Evolutionary conservation across 2,888 invertebrate species (phyloP), one percentile per base, ranked within the genome.

Genomic region (Ethmia dodecea): DNA sequence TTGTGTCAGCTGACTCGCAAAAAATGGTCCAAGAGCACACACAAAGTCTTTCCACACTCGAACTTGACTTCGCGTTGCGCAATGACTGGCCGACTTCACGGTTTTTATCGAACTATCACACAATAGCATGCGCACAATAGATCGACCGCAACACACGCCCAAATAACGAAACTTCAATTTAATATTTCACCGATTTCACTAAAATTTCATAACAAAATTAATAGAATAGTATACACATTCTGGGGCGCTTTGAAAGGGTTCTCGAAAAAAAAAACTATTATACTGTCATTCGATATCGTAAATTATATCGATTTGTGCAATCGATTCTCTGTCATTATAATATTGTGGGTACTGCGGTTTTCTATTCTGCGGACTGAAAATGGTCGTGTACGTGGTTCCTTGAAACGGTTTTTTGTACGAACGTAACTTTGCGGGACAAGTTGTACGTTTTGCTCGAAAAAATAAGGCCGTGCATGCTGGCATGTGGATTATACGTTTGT

Each of bases 301-400:
- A 81, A 83, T 77, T 71, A 72, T 70, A 72, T 70, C 63, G 70
- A 79, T 79, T 81, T 76, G 62, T 58, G 81, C 78, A 83, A 83
- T 78, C 73, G 70, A 67, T 69, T 68, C 66, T 61, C 58, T 58
- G 69, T 74, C 65, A 69, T 81, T 76, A 76, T 61, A 65, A 62
- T 66, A 56, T 61, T 75, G 79, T 77, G 78, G 80, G 78, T 61
- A 69, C 52, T 83, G 83, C 57, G 83, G 83, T 83, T 80, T 60
- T 74, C 69, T 69, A 72, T 68, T 71, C 58, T 52, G 55, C 55
- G 56, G 45, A 55, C 62, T 69, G 69, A 68, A 69, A 74, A 72
- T 68, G 54, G 49, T 50, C 43, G 47, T 51, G 69, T 75, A 81
- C 81, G 81, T 81, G 80, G 78, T 80, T 68, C 72, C 75, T 72